Evolutionary conservation across 1,140 invertebrate genomes (phyloP), one percentile per base, ranked within the genome.

Genomic region (Lepidotrigona ventralis): DNA sequence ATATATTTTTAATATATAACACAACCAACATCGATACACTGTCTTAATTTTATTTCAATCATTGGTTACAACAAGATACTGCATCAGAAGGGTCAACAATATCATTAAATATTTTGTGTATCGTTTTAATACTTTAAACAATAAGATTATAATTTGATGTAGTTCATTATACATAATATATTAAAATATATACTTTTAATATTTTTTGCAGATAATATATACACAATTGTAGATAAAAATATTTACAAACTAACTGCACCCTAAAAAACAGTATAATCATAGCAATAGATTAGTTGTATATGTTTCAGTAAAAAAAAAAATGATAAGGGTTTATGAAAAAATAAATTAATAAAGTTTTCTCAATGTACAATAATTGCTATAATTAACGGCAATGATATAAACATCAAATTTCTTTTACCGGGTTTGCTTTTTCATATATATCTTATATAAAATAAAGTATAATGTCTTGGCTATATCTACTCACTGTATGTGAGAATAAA

Each of bases 131-230:
- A 92, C 90, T 92, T 93, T 90, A 93, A 93, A 94, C 92, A 93
- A 92, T 94, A 93, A 91, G 92, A 89, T 92, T 93, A 92, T 91
- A 93, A 90, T 93, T 93, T 93, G 76, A 90, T 91, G 86, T 92
- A 90, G 90, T 93, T 91, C 90, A 91, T 90, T 91, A 92, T 93
- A 92, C 90, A 89, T 91, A 93, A 94, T 93, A 93, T 93, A 93
- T 93, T 93, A 94, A 94, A 94, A 93, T 93, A 93, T 93, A 93
- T 92, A 93, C 86, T 87, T 87, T 91, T 91, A 92, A 92, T 93
- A 90, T 92, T 91, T 87, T 91, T 89, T 88, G 89, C 85, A 90
- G 70, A 80, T 88, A 87, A 90, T 91, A 73, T 93, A 92, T 92
- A 74, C 92, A 93, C 91, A 92, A 78, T 88, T 75, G 76, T 83